phyloP scores from a whole-genome alignment of 2,113 vertebrate species.

The Silurus asotus region DNA sequence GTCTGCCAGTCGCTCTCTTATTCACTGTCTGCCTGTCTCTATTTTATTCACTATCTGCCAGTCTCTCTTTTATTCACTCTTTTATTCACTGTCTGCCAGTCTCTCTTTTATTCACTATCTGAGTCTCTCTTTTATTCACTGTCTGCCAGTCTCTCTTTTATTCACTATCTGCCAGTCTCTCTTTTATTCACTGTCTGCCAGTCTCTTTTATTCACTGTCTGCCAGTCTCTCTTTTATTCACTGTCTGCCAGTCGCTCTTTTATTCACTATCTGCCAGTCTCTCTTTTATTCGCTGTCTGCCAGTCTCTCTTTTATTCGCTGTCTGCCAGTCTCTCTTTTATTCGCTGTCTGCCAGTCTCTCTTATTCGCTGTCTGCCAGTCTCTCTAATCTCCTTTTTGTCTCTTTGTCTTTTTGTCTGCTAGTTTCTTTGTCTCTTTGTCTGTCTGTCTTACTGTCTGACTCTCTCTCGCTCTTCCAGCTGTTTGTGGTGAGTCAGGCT shows the following conservation, averaged over 20 bases:
- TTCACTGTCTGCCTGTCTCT: no score
- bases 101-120: neutral
- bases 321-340: neutral
- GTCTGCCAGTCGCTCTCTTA: no score
- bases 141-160: no score
- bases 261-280: no score
- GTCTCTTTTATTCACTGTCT: no score
- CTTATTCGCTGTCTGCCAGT: neutral
- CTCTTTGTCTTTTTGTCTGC: neutral
- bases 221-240: no score
- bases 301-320: neutral
- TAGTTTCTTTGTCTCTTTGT: neutral
- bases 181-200: no score
- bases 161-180: no score
- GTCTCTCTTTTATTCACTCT: no score
- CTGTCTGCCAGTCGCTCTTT: neutral
- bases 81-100: neutral
- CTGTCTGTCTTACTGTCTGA: neutral
- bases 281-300: no score
- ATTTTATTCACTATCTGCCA: no score
- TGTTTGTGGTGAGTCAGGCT: slow-evolving; percentile 93
- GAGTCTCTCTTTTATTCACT: neutral
- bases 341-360: neutral
- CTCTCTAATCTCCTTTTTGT: neutral
- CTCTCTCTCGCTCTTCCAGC: slow-evolving; percentile 71